Conservation (phyloP, 2,888 invertebrate genomes). For the Holacanthella duospinosa region DNA sequence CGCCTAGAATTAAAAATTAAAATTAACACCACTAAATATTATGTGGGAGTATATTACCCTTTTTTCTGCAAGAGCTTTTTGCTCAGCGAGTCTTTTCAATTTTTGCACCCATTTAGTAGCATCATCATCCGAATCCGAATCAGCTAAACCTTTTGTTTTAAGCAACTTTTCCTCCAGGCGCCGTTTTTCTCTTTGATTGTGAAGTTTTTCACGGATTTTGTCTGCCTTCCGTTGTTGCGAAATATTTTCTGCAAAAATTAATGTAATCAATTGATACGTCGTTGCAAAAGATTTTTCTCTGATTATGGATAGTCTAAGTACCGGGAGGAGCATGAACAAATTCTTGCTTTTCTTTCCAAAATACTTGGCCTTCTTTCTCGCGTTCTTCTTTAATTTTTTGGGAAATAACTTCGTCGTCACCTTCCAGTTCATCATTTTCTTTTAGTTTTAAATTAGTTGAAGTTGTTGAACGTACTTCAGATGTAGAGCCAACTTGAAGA, state of each 20-base stretch:
- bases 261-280: conserved; percentile 4
- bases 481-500: conserved; percentile 53
- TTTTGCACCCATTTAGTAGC: conserved; percentile 71
- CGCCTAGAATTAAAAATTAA: conserved; percentile 53
- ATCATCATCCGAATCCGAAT: conserved; percentile 63
- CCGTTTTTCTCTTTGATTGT: conserved; percentile 66
- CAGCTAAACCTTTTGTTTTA: conserved; percentile 55
- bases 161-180: conserved; percentile 58
- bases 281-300: not conserved
- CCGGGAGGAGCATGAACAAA: conserved; percentile 75
- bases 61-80: conserved; percentile 73
- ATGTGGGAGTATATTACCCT: conserved; percentile 47
- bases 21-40: not conserved
- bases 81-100: conserved; percentile 61
- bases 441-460: no score
- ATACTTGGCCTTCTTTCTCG: conserved; percentile 37
- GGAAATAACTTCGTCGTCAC: conserved; percentile 43
- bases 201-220: conserved; percentile 68
- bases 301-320: no score
- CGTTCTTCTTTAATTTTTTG: conserved; percentile 34
- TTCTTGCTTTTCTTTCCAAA: conserved; percentile 52
- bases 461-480: no score
- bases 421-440: conserved; percentile 46
- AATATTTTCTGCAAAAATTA: conserved; percentile 48
- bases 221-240: conserved; percentile 63